phyloP scores from a whole-genome alignment of 2,888 invertebrate species.

The Meta bourneti region DNA sequence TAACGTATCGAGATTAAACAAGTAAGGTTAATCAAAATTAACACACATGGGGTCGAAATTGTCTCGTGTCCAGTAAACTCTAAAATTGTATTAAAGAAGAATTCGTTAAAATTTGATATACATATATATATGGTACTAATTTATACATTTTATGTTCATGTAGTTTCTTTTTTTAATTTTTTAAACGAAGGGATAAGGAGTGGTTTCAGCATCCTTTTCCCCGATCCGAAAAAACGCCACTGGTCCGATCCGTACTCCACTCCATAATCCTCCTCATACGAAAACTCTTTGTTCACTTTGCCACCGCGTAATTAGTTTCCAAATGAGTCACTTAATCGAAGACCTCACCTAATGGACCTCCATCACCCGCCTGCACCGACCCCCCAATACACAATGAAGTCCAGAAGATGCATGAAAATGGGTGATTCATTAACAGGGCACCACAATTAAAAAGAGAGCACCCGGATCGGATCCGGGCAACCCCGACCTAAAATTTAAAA shows the following conservation, averaged over 20 bases:
- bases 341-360: constrained; percentile 16
- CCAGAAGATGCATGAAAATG: background rate
- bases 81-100: too few relatives aligned
- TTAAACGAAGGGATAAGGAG: too few relatives aligned
- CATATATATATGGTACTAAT: too few relatives aligned
- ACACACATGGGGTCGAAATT: too few relatives aligned
- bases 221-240: background rate
- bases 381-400: constrained; percentile 23
- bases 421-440: constrained; percentile 66
- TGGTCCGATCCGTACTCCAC: background rate
- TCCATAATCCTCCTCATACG: background rate
- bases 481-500: constrained; percentile 53
- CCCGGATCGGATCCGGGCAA: constrained; percentile 36
- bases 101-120: too few relatives aligned
- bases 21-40: too few relatives aligned
- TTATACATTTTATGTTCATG: too few relatives aligned
- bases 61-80: too few relatives aligned
- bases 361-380: background rate
- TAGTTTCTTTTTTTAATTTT: too few relatives aligned
- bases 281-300: constrained; percentile 3
- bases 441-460: constrained; percentile 53
- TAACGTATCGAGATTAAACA: too few relatives aligned
- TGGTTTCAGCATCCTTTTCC: too few relatives aligned
- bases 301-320: constrained; percentile 37
- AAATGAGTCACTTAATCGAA: constrained; percentile 51